These are phyloP conservation scores for Oryzias curvinotus DNA, from an alignment of 2,113 vertebrate genomes.

Conservation along the genomic window DNA sequence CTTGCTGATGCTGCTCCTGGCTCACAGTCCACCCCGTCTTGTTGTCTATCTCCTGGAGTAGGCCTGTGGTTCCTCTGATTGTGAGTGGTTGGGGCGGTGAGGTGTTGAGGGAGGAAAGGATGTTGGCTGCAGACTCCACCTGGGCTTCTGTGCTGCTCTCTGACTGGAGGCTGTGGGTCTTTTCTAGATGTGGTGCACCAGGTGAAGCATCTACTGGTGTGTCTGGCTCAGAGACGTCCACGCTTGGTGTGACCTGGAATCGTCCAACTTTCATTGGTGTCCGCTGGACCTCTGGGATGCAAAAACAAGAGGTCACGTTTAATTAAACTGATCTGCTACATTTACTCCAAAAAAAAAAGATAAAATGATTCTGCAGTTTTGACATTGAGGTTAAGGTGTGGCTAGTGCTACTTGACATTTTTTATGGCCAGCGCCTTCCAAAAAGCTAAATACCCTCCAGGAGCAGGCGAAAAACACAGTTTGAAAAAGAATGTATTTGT, in stretches of 20 bases:
- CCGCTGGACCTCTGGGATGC: slow-evolving; percentile 72
- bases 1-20: slow-evolving; percentile 28
- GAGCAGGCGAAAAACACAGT: too few relatives aligned
- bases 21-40: slow-evolving; percentile 28
- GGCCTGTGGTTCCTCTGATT: slow-evolving; percentile 1
- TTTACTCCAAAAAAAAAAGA: background rate
- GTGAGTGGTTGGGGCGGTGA: slow-evolving; percentile 54
- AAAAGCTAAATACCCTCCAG: too few relatives aligned
- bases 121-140: slow-evolving; percentile 57
- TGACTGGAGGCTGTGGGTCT: slow-evolving; percentile 17
- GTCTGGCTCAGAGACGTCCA: slow-evolving; percentile 51
- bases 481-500: too few relatives aligned
- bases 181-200: slow-evolving; percentile 3
- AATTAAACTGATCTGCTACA: background rate
- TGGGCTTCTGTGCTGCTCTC: slow-evolving; percentile 68
- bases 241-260: slow-evolving; percentile 87
- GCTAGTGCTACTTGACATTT: too few relatives aligned
- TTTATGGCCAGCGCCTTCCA: too few relatives aligned
- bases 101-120: slow-evolving; percentile 58
- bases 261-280: slow-evolving; percentile 86
- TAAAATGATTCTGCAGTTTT: background rate
- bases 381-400: too few relatives aligned
- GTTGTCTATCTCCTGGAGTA: slow-evolving; percentile 29
- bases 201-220: background rate
- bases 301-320: background rate